phyloP scores from a whole-genome alignment of 2,888 invertebrate genomes.

The Dolomedes plantarius region DNA sequence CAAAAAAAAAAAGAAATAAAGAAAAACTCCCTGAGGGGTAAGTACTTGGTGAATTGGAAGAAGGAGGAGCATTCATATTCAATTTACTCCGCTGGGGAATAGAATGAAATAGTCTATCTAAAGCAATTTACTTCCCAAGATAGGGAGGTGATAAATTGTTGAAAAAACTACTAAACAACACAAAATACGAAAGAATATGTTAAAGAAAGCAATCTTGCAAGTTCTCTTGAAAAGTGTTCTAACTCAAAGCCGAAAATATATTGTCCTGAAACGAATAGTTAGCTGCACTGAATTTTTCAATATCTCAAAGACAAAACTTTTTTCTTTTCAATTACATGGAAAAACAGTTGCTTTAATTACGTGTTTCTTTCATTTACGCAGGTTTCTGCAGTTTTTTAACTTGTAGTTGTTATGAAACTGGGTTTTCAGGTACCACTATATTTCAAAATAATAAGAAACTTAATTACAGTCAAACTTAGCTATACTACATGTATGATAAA shows the following conservation, averaged over 20 bases:
- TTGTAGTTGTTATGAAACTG: no score
- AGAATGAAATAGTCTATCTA: not conserved
- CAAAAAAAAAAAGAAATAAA: not conserved
- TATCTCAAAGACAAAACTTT: no score
- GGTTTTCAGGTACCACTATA: no score
- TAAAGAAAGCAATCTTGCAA: not conserved
- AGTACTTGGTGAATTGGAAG: not conserved
- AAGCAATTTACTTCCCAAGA: conserved; percentile 43
- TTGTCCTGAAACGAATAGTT: not conserved
- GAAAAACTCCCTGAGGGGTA: not conserved
- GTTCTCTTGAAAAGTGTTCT: not conserved
- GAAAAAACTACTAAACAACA: conserved; percentile 63
- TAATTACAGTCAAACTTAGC: no score
- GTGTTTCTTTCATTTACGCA: no score
- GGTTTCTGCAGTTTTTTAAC: no score
- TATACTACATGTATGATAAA: no score
- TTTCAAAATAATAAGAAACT: no score
- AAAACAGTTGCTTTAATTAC: no score
- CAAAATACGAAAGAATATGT: not conserved
- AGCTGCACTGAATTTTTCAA: no score
- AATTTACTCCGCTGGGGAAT: not conserved
- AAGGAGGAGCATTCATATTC: not conserved
- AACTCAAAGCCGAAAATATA: not conserved
- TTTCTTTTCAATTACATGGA: no score
- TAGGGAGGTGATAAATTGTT: conserved; percentile 62